Evolutionary conservation across 2,113 vertebrate species (phyloP), one percentile per base, ranked within the genome.

Genomic region (Trichechus manatus): DNA sequence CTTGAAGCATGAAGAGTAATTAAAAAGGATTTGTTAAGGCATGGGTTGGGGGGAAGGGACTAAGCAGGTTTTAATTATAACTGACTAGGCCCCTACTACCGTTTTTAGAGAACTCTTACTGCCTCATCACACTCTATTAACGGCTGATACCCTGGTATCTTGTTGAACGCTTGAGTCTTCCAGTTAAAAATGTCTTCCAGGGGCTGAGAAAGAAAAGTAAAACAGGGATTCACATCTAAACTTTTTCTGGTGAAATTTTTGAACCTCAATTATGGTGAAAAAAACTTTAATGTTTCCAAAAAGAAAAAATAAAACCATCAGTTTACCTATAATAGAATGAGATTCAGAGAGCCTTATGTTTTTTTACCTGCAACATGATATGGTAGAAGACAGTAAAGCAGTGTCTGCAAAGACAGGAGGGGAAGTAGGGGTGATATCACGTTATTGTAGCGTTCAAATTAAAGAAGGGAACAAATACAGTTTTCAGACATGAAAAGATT

Each of bases 131-230:
- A 9, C 10, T 91, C 6, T 36, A 2, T 29, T 66, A 9, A 79
- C 33, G n/a, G 17, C 44, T 9, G 9, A 17, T 47, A 56, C 81
- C 13, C 8, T 64, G 33, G 0, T 31, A 44, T 70, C 33, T 79
- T 66, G 27, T 17, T 59, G 72, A 61, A 93, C 59, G 53, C 9
- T 14, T 44, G 36, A 89, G 39, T 72, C 36, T 75, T 79, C 25
- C 72, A 47, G 22, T 66, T 59, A 14, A 56, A 84, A n/a, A 2
- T 9, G 1, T 66, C 70, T 20, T 6, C 36, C 20, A 72, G 53
- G n/a, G 29, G 4, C n/a, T n/a, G 27, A 74, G 44, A 53, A 50
- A 74, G 56, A 63, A 75, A 91, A 84, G 11, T 50, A n/a, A 96
- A 82, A 93, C 6, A 27, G 68, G 74, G 6, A 53, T 5, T 44